Evolutionary conservation across 92 coral and sea anemone genomes (phyloP).

Genomic region (Zoanthus solanderi): DNA sequence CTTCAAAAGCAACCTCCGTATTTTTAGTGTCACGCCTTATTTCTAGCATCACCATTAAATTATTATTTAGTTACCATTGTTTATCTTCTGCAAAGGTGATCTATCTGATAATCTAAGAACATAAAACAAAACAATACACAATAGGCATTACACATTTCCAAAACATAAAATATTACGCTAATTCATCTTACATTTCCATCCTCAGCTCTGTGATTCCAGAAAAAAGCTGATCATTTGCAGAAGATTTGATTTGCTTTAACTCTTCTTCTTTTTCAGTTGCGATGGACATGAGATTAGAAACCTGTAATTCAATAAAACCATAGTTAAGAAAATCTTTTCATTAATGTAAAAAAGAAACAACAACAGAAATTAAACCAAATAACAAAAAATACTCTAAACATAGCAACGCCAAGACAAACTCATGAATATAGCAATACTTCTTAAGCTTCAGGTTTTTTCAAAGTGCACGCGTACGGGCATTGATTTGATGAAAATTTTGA

Average conservation of each 20-base stretch:
- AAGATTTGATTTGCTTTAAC: conserved; percentile 65
- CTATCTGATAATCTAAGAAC: neutral
- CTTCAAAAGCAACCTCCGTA: no score
- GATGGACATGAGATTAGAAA: conserved; percentile 61
- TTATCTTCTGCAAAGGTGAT: no score
- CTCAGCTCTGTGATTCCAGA: conserved; percentile 55
- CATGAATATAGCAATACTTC: no score
- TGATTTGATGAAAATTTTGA: no score
- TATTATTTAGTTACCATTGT: no score
- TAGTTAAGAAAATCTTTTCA: neutral
- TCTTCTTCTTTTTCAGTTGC: conserved; percentile 73
- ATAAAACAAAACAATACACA: neutral
- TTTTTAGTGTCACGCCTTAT: no score
- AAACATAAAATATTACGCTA: neutral
- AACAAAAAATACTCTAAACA: no score
- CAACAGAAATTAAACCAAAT: no score
- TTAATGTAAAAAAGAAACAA: neutral
- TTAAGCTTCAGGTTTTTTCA: no score
- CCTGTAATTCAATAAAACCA: conserved; percentile 50
- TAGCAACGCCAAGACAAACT: no score
- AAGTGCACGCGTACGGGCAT: no score
- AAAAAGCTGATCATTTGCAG: conserved; percentile 65
- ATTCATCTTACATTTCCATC: conserved; percentile 66
- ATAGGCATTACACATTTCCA: neutral
- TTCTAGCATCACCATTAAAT: no score